Evolutionary conservation across 2,797 vertebrate species (phyloP).

Genomic region (Sebastes oblongus): DNA sequence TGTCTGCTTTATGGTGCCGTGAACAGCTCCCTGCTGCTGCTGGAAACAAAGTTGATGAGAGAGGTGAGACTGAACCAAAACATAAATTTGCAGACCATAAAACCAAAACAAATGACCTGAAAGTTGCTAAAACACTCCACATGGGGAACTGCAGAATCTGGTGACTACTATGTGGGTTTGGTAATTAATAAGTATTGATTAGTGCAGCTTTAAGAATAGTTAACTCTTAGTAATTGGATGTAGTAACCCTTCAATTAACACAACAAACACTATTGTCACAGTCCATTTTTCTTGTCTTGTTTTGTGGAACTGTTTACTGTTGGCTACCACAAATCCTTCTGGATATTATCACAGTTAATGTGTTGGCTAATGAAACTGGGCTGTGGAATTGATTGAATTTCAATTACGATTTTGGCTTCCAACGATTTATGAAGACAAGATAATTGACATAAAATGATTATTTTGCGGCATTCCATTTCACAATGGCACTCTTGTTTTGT

Average conservation of each 20-base stretch:
- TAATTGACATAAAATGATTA: no score
- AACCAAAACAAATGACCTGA: not conserved
- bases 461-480: no score
- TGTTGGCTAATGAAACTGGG: not conserved
- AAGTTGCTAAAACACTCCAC: not conserved
- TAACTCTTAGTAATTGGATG: not conserved
- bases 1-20: not conserved
- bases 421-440: no score
- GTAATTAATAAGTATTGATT: not conserved
- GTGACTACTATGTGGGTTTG: not conserved
- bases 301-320: not conserved
- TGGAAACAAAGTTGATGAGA: not conserved
- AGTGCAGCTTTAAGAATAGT: not conserved
- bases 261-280: not conserved
- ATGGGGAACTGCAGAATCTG: not conserved
- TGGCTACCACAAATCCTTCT: not conserved
- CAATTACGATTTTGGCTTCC: no score
- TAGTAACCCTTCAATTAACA: not conserved
- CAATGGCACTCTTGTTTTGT: no score
- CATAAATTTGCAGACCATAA: not conserved
- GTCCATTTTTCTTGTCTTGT: not conserved
- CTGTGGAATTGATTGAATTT: no score
- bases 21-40: no score
- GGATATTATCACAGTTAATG: not conserved
- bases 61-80: not conserved